Evolutionary conservation across 2,113 vertebrate genomes (phyloP), one percentile per base, ranked within the genome.

Genomic region (Odontophorus gujanensis): DNA sequence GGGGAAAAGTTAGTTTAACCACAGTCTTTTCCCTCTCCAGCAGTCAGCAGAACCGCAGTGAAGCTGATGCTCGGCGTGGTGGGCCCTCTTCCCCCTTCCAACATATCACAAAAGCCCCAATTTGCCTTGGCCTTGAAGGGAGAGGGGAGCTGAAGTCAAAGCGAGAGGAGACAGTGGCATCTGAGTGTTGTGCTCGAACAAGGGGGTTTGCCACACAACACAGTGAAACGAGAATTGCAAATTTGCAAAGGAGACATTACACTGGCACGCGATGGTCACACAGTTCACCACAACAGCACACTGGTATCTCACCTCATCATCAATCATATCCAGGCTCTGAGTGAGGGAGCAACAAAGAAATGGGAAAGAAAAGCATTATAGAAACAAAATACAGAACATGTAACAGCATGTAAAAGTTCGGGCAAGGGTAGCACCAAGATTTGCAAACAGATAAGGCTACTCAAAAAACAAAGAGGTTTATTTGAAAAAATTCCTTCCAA

Each of bases 241-340:
- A 61, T 72, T 61, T 89, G 67, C 71, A 53, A 68, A 71, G 22
- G 61, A 61, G 62, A 87, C 32, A 2, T 28, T 7, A 58, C 5
- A 2, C 43, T 40, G 82, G 40, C 88, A 90, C 53, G 0, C 9
- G 7, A 95, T n/a, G n/a, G 66, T 67, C 86, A 75, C 48, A 7
- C 8, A 3, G 38, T 65, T 94, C 84, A 91, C 79, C 94, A 90
- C 87, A 90, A 91, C 34, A 96, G 83, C 82, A 95, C 93, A 32
- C 34, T 40, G 93, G 93, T 73, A 83, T 98, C 99, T 99, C 98
- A 99, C 99, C 99, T 99, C 99, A 88, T 99, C 99, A 96, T 99
- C 99, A 97, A 99, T 99, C 98, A 99, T 99, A 97, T 99, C 99
- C 99, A 99, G 98, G 98, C 99, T 99, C 99, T 99, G 98, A 97